Evolutionary conservation across 2,888 invertebrate genomes (phyloP), one percentile per base, ranked within the genome.

Genomic region (Hedya salicella): DNA sequence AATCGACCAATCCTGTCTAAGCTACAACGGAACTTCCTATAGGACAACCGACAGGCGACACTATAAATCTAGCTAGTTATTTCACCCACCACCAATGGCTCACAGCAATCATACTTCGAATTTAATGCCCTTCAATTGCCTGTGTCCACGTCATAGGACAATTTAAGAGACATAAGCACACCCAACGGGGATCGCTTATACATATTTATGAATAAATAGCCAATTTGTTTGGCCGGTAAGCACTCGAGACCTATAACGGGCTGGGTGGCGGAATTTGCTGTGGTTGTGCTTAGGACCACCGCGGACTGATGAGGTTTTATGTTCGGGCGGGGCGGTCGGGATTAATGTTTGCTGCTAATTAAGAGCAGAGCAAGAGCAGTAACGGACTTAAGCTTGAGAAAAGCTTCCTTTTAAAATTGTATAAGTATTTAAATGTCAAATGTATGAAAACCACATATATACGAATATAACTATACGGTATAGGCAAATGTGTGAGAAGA

Each of bases 121-220:
- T 88, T 80, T 86, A 86, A 86, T 84, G 79, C 78, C 73, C 70
- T 74, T 78, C 80, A 84, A 86, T 85, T 82, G 79, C 76, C 77
- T 77, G 78, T 77, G 73, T 79, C 77, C 75, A 72, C 76, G 78
- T 80, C 83, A 81, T 78, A 79, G 72, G 75, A 86, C 86, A 85
- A 84, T 89, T 86, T 86, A 84, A 80, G 80, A 75, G 78, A 79
- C 85, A 85, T 86, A 85, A 88, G 79, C 78, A 76, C 74, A 80
- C 78, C 87, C 83, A 76, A 74, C 75, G 78, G 87, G 85, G 76
- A 81, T 80, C 81, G 75, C 80, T 80, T 82, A 83, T 84, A 85
- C 85, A 87, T 86, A 84, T 87, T 87, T 88, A 87, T 88, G 86
- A 82, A 85, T 83, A 79, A 81, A 81, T 81, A 82, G 86, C 76